Evolutionary conservation across 2,797 vertebrate genomes (phyloP).

Genomic region (Anniella stebbinsi): DNA sequence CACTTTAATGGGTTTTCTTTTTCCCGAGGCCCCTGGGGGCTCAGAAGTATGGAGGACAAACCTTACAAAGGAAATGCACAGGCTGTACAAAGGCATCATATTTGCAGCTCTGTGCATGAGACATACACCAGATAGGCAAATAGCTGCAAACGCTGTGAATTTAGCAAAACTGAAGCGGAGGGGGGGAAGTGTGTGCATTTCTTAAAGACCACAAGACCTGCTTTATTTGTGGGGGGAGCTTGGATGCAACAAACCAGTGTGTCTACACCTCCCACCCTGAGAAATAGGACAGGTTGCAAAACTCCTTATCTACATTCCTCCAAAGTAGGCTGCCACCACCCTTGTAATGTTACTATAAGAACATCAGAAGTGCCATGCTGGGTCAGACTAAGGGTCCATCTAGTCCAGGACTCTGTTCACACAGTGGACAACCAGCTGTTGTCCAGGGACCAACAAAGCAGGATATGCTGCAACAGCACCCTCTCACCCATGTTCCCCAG

Average conservation of each 20-base stretch:
- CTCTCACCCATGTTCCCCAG: no score
- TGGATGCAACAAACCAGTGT: slow-evolving; percentile 8
- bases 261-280: no score
- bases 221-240: slow-evolving; percentile 6
- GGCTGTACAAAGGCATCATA: not conserved
- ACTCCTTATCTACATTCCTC: no score
- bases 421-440: no score
- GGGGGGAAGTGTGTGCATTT: not conserved
- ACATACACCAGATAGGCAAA: accelerated
- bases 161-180: not conserved
- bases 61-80: not conserved
- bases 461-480: no score
- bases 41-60: accelerated
- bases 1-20: not conserved
- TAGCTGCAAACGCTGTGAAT: not conserved
- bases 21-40: not conserved
- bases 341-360: no score
- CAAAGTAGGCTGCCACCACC: no score
- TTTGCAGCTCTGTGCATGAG: not conserved
- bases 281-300: no score
- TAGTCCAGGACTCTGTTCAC: no score
- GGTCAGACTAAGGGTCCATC: no score
- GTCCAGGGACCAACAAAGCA: no score
- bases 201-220: slow-evolving; percentile 28
- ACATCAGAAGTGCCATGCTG: no score